phyloP scores from a whole-genome alignment of 2,888 invertebrate genomes.

The Harpagoxenus sublaevis region DNA sequence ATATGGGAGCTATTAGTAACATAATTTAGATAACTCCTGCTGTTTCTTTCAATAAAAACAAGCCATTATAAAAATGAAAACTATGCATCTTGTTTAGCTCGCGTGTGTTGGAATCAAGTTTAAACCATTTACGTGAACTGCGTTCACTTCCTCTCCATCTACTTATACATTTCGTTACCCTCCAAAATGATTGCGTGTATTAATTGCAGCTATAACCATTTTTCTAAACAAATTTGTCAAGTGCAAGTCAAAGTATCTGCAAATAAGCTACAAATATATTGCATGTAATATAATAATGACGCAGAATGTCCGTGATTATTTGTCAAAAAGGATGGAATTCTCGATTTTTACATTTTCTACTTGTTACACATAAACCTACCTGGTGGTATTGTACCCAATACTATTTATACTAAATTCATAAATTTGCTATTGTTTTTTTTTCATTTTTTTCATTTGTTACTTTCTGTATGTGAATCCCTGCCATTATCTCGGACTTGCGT shows the following conservation, averaged over 20 bases:
- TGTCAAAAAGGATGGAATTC: conserved; percentile 71
- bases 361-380: conserved; percentile 62
- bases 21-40: conserved; percentile 39
- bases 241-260: conserved; percentile 58
- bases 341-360: conserved; percentile 61
- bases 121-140: conserved; percentile 17
- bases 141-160: neutral
- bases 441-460: conserved; percentile 58
- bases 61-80: conserved; percentile 50
- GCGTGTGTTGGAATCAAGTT: conserved; percentile 25
- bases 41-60: conserved; percentile 36
- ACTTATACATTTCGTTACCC: conserved; percentile 1
- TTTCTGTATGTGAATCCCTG: conserved; percentile 75
- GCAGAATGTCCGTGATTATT: conserved; percentile 61
- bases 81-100: conserved; percentile 27
- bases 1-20: conserved; percentile 45
- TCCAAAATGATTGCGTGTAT: conserved; percentile 59
- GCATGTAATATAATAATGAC: conserved; percentile 39
- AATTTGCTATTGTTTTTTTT: conserved; percentile 65
- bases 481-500: conserved; percentile 68
- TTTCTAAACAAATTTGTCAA: conserved; percentile 59
- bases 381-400: conserved; percentile 65
- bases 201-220: conserved; percentile 58
- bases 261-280: conserved; percentile 60
- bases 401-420: conserved; percentile 71